phyloP scores from a whole-genome alignment of 2,797 vertebrate species.

The Glyptemys insculpta region DNA sequence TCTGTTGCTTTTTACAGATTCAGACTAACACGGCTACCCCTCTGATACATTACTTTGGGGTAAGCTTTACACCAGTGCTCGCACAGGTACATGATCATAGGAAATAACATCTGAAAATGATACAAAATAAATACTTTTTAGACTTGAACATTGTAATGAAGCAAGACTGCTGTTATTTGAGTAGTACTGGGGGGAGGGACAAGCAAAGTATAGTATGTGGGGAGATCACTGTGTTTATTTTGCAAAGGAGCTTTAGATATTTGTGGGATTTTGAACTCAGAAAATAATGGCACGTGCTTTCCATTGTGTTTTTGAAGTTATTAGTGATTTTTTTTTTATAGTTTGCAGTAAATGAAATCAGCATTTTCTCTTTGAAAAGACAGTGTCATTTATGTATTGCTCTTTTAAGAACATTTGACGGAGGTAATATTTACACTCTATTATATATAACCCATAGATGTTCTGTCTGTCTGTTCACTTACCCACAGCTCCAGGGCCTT shows the following conservation, averaged over 20 bases:
- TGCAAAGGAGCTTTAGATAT: not conserved
- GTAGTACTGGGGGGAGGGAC: slow-evolving; percentile 21
- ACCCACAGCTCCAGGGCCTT: not conserved
- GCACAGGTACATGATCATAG: slow-evolving; percentile 5
- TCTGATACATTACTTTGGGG: not conserved
- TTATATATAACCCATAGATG: not conserved
- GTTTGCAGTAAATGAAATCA: not conserved
- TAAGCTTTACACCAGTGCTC: not conserved
- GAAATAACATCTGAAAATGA: slow-evolving; percentile 55
- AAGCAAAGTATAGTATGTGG: slow-evolving; percentile 24
- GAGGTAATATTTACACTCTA: slow-evolving; percentile 7
- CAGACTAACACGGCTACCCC: no score
- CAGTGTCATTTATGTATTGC: not conserved
- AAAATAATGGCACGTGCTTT: not conserved
- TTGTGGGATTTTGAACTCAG: not conserved
- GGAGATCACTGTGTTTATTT: not conserved
- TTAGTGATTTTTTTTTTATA: not conserved
- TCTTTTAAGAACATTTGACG: slow-evolving; percentile 15
- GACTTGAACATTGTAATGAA: slow-evolving; percentile 40
- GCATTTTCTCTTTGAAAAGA: not conserved
- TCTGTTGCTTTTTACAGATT: no score
- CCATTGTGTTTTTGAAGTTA: not conserved
- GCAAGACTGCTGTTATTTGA: slow-evolving; percentile 1
- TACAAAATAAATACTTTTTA: slow-evolving; percentile 63
- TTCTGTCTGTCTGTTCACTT: not conserved